Conservation (phyloP, 2,888 invertebrate genomes). For the Furcula furcula region DNA sequence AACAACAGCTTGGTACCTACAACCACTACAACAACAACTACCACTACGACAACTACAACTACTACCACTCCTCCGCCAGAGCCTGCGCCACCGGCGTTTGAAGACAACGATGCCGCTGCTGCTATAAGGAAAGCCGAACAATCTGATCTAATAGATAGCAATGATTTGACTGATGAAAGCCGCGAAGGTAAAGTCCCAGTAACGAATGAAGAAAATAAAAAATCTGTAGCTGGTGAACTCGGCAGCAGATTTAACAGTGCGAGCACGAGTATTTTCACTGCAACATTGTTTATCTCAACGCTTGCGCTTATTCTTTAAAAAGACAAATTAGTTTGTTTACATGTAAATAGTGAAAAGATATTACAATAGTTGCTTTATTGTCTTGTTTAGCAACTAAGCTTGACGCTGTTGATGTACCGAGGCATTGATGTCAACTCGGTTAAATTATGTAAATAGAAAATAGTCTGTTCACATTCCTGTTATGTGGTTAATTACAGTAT, state of each 20-base stretch:
- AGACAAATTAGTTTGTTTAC: slow-evolving; percentile 30
- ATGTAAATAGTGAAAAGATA: slow-evolving; percentile 66
- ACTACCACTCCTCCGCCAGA: slow-evolving; percentile 74
- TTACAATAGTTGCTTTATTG: slow-evolving; percentile 58
- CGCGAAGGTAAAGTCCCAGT: slow-evolving; percentile 53
- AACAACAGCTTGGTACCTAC: slow-evolving; percentile 91
- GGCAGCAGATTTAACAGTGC: slow-evolving; percentile 58
- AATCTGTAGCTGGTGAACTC: slow-evolving; percentile 60
- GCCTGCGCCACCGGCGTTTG: slow-evolving; percentile 74
- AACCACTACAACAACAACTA: slow-evolving; percentile 84
- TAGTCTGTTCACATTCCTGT: slow-evolving; percentile 70
- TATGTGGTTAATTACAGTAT: slow-evolving; percentile 72
- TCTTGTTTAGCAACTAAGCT: slow-evolving; percentile 61
- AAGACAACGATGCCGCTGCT: slow-evolving; percentile 64
- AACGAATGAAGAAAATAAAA: slow-evolving; percentile 60
- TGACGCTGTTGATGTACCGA: slow-evolving; percentile 56
- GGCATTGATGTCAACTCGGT: slow-evolving; percentile 34
- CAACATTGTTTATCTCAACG: slow-evolving; percentile 52
- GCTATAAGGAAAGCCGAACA: slow-evolving; percentile 48
- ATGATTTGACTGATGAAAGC: slow-evolving; percentile 56
- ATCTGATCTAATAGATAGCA: slow-evolving; percentile 48
- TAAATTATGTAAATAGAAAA: slow-evolving; percentile 60
- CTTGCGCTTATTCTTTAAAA: slow-evolving; percentile 61
- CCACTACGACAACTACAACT: slow-evolving; percentile 76
- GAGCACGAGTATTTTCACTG: slow-evolving; percentile 36